Conservation (phyloP, 2,797 vertebrate species). For the Chelon auratus region DNA sequence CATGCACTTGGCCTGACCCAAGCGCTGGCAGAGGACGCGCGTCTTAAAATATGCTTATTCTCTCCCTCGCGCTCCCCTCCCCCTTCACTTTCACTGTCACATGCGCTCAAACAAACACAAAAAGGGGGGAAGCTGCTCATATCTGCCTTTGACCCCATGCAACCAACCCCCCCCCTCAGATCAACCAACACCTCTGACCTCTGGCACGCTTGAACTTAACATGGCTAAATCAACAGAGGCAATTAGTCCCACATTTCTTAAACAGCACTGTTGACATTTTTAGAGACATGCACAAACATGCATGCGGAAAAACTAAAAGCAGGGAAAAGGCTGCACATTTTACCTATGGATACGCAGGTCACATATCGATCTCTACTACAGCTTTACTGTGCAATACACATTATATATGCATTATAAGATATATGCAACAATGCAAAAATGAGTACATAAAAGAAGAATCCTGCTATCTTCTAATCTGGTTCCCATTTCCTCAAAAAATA, state of each 20-base stretch:
- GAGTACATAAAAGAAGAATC: slow-evolving; percentile 8
- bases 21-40: slow-evolving; percentile 28
- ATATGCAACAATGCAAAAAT: slow-evolving; percentile 6
- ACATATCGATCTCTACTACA: slow-evolving; percentile 20
- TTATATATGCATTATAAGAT: background rate
- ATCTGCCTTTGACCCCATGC: slow-evolving; percentile 24
- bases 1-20: slow-evolving; percentile 62
- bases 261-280: too few relatives aligned
- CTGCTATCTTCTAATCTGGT: slow-evolving; percentile 13
- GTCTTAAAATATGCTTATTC: slow-evolving; percentile 50
- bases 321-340: background rate
- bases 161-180: background rate
- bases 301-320: background rate
- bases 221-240: too few relatives aligned
- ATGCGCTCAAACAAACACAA: slow-evolving; percentile 25
- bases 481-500: background rate
- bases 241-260: too few relatives aligned
- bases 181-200: slow-evolving; percentile 18
- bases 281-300: background rate
- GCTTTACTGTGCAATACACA: slow-evolving; percentile 1
- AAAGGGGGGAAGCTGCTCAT: background rate
- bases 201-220: background rate
- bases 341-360: slow-evolving; percentile 10
- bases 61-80: background rate
- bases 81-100: slow-evolving; percentile 16